phyloP scores from a whole-genome alignment of 2,113 vertebrate genomes.

The Notiomystis cincta region DNA sequence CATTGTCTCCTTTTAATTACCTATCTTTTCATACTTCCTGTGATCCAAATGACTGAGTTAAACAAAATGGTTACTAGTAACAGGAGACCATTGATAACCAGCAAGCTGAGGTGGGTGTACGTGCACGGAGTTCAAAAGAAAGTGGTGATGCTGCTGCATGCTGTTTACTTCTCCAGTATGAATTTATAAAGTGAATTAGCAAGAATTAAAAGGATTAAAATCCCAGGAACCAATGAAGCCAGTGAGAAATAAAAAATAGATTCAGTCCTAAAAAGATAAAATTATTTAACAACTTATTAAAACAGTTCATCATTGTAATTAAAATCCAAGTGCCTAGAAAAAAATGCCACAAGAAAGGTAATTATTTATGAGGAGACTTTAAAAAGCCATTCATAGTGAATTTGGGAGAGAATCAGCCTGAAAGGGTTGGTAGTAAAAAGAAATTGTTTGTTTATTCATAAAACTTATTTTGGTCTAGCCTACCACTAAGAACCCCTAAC shows the following conservation, averaged over 20 bases:
- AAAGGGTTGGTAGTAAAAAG: slow-evolving; percentile 19
- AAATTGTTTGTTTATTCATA: slow-evolving; percentile 58
- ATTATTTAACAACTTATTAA: slow-evolving; percentile 66
- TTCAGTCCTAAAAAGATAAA: slow-evolving; percentile 30
- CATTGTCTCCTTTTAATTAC: neutral
- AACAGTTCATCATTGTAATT: slow-evolving; percentile 65
- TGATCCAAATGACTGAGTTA: neutral
- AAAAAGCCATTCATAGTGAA: slow-evolving; percentile 34
- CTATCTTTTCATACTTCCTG: neutral
- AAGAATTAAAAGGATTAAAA: slow-evolving; percentile 11
- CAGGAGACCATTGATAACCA: neutral
- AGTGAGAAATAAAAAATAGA: slow-evolving; percentile 2
- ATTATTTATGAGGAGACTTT: slow-evolving; percentile 62
- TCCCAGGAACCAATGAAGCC: neutral
- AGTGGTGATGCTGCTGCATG: neutral
- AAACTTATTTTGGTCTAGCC: slow-evolving; percentile 47
- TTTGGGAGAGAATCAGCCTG: slow-evolving; percentile 33
- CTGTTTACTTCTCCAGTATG: neutral
- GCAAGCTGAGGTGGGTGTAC: neutral
- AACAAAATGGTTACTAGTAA: neutral
- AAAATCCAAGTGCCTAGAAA: slow-evolving; percentile 42
- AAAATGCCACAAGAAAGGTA: slow-evolving; percentile 52
- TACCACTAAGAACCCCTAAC: slow-evolving; percentile 31
- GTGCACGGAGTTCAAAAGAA: neutral
- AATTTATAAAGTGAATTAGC: slow-evolving; percentile 1